Evolutionary conservation across 1,140 invertebrate genomes (phyloP), one percentile per base, ranked within the genome.

Genomic region (Drosophila ohnishii): DNA sequence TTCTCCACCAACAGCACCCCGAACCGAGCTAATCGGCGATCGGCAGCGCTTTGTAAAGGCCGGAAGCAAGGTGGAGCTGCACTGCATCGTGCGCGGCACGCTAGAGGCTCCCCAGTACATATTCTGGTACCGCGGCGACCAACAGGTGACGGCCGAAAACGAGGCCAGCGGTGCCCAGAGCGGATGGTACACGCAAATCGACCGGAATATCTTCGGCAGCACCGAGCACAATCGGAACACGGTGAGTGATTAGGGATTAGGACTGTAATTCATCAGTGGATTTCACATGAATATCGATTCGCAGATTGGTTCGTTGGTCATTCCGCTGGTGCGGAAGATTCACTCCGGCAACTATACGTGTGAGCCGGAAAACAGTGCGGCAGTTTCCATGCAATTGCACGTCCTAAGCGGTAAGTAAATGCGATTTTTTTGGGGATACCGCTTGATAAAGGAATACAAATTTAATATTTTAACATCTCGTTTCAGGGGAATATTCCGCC

Each of bases 51-150:
- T 93, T 88, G 93, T 94, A 59, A 94, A 94, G 87, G 93, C 93
- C n/a, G 93, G 93, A 78, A 93, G 93, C 83, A 92, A 92, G 50
- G 93, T 94, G 80, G 92, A 92, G 79, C 90, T 94, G 3, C 93
- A 93, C 80, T 94, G 93, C 89, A 93, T 94, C 57, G 93, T 94
- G 78, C 93, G 92, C 65, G 93, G 93, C 82, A 93, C 93, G 35
- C 85, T 94, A 45, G 93, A 94, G 91, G 92, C 93, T 66, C 93
- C 93, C 48, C 92, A 93, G 50, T 94, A 93, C 80, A 94, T 94
- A 72, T 93, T 94, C 90, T 94, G 93, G 93, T 93, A 93, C 87
- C 92, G 93, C 78, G 93, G 96, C 94, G 90, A 97, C 96, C 76
- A 98, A 91, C 83, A 92, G 66, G 77, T 92, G 58, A 71, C 79